A percentile compares a stretch with the other conserved stretches of the same genome.
Conservation (phyloP, 2,113 vertebrate species). For the Sarotherodon lohbergeri region DNA sequence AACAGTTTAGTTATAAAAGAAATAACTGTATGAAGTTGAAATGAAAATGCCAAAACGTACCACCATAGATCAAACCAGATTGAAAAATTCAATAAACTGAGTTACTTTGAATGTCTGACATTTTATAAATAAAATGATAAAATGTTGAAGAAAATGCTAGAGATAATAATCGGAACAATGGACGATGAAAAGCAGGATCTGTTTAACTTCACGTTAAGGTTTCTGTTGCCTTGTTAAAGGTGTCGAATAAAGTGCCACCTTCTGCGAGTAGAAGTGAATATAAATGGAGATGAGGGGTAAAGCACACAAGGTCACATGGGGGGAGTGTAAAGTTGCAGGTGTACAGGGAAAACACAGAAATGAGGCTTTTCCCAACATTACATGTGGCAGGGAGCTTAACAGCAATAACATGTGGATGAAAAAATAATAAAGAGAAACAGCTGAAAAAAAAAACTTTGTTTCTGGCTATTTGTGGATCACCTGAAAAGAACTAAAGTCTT, state of each 20-base stretch:
- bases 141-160: not conserved
- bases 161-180: not conserved
- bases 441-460: not conserved
- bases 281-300: not conserved
- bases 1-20: not conserved
- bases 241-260: not conserved
- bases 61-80: not conserved
- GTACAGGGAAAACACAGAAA: not conserved
- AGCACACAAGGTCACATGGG: not conserved
- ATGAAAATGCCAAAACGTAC: not conserved
- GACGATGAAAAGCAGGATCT: not conserved
- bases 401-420: conserved; percentile 40
- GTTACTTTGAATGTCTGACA: not conserved
- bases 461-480: not conserved
- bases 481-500: not conserved
- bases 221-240: not conserved
- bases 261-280: not conserved
- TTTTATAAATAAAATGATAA: not conserved
- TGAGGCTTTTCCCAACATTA: conserved; percentile 40
- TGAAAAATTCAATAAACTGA: not conserved
- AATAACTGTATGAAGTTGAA: not conserved
- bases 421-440: conserved; percentile 48
- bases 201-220: not conserved
- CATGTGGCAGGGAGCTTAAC: not conserved
- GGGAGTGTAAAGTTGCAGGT: not conserved